Base-by-base conservation (phyloP, 1,140 invertebrate species). In the Octopus bimaculoides region DNA sequence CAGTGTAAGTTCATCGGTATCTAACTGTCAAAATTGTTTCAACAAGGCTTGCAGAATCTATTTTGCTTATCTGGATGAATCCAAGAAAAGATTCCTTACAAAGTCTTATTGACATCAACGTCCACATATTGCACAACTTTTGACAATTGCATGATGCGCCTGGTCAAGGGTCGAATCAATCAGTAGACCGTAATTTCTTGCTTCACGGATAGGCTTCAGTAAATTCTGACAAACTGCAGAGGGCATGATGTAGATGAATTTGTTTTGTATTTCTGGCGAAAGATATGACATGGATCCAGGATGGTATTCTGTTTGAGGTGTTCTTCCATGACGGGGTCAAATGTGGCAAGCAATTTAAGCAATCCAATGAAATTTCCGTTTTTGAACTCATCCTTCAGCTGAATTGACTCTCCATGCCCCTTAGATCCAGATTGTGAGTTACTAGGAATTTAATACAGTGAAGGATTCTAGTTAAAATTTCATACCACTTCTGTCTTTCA, bases 311-410 rank as follows among this genome's bases (percentile, higher is more conserved):
- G 61, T n/a, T 10, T 66, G n/a, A 66, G 61, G n/a, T 10, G n/a
- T n/a, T 66, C 61, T n/a, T 66, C n/a, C n/a, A n/a, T 66, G 9
- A 66, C 61, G n/a, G 61, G 61, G 61, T 66, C 61, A n/a, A 66
- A 66, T 10, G 9, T 66, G 9, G 61, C 9, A 9, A 66, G 61
- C 61, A n/a, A 66, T 66, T 66, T 66, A 10, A 66, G n/a, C 61
- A 66, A 66, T 10, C 61, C 61, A n/a, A 66, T 66, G 61, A 66
- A 66, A n/a, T 66, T 66, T 66, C 61, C 61, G n/a, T 10, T 9
- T 9, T 66, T n/a, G 61, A n/a, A 9, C 61, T 66, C 61, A 66
- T 66, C n/a, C 9, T 66, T 66, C n/a, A 10, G 9, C 61, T 66
- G 61, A n/a, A 66, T 9, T n/a, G 61, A 66, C n/a, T 66, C 61